Base-by-base conservation (phyloP, 2,888 invertebrate species). In the Drosophila nr. perissopoda region DNA sequence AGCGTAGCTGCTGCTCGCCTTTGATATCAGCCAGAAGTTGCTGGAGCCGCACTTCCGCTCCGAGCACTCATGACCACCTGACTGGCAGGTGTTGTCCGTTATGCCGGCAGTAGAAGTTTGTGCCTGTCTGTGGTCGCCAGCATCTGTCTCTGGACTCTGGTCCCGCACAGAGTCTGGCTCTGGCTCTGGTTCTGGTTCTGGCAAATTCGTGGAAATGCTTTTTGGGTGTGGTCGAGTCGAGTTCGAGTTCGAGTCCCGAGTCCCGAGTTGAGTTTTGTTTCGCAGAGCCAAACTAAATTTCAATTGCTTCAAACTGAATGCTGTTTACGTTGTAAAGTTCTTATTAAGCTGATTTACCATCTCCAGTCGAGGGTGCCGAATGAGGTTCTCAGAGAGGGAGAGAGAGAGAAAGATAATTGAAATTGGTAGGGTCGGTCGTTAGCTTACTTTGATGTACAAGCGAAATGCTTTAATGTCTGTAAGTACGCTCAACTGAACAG, bases 81-180 rank as follows among this genome's bases (percentile, higher is more conserved):
- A 77, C 74, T 72, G 84, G 79, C 82, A 80, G 84, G 85, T 87
- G 82, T 87, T 79, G 83, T 73, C 75, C 81, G 81, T 75, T 79
- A 76, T 79, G 78, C 76, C 70, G 70, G 72, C 72, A 73, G 60
- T 76, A 46, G 25, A 25, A 25, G 46, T 46, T 73, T 74, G 75
- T 66, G 82, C 70, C 61, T 34, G 64, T 16, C 58, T 63, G 49
- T 42, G 54, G 54, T 34, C 56, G 60, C 57, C 76, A 62, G 57
- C 68, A 60, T 56, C 56, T 73, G 48, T 62, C 36, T 58, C 68
- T 34, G 16, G 25, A n/a, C 52, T 33, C 61, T 34, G 54, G 11
- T 40, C 51, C 29, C 53, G 49, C 16, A 46, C 46, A 25, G 18
- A n/a, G 59, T 27, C 34, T 40, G 38, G 10, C 51, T 58, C 27